Evolutionary conservation across 2,888 invertebrate genomes (phyloP), one percentile per base, ranked within the genome.

Genomic region (Zygaena filipendulae): DNA sequence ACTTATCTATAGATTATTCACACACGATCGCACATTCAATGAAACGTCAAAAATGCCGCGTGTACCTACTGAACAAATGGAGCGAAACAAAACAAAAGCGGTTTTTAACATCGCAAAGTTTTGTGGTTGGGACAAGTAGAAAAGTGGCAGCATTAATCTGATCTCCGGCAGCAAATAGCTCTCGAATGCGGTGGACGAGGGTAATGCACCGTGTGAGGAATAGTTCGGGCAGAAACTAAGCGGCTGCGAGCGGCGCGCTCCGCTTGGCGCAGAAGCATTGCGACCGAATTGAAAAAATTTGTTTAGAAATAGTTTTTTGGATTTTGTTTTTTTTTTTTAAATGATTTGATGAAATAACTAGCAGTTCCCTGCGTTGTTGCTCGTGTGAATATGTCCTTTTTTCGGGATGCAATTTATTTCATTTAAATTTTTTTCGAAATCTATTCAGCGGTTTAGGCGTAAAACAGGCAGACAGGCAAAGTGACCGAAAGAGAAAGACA

Each of bases 121-220:
- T n/a, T n/a, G 58, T 60, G 68, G 63, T 59, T 53, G 54, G 56
- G 66, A 70, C 69, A 67, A 64, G 70, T 60, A 67, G 62, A 71
- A 72, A 75, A 75, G 71, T 75, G 70, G 68, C 59, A 60, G 67
- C 72, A 75, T 75, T 72, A 75, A 77, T 75, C 71, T 72, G 71
- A 71, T 74, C 63, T 57, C 62, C 58, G 58, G 59, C 59, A 60
- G 66, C 62, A 62, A 71, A 70, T 66, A 69, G 71, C 64, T 69
- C 68, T 67, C 63, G 59, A 68, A 67, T 67, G 68, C 63, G 68
- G 69, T 60, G 63, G 66, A 61, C 62, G 68, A 56, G 68, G 64
- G 63, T 71, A 75, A 74, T 72, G 72, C 69, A 61, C 66, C 71
- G 71, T 70, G 58, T 54, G 61, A 61, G 59, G 59, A 56, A 56